Conservation (phyloP, 2,113 vertebrate species). For the Ochotona curzoniae region DNA sequence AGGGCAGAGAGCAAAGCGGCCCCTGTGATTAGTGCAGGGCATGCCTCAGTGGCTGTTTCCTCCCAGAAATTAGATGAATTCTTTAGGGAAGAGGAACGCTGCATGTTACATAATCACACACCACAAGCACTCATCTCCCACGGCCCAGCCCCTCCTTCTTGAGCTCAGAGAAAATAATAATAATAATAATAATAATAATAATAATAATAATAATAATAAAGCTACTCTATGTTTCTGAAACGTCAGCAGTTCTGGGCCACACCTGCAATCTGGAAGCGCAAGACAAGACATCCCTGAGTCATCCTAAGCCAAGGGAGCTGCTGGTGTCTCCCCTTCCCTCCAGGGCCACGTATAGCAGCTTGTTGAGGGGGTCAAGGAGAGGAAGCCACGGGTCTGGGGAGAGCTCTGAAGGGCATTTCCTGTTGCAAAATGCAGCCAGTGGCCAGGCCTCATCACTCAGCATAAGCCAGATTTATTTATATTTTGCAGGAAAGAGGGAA, state of each 20-base stretch:
- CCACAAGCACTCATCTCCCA: constrained; percentile 19
- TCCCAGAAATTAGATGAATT: constrained; percentile 66
- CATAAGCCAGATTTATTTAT: constrained; percentile 81
- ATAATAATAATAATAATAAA: constrained; percentile 68
- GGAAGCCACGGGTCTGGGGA: not conserved
- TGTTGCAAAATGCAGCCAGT: not conserved
- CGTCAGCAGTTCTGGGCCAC: constrained; percentile 67
- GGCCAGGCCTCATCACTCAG: constrained; percentile 65
- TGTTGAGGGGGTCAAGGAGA: constrained; percentile 64
- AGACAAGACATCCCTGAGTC: not conserved
- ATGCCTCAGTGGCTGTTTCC: constrained; percentile 14
- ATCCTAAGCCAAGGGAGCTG: not conserved
- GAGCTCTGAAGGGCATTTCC: constrained; percentile 63
- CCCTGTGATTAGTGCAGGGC: constrained; percentile 43
- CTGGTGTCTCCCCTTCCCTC: not conserved
- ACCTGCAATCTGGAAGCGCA: constrained; percentile 58
- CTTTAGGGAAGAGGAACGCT: constrained; percentile 16
- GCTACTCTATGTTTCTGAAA: constrained; percentile 61
- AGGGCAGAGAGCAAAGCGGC: not conserved
- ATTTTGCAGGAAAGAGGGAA: constrained; percentile 80
- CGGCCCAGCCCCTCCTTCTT: not conserved
- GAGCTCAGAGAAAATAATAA: constrained; percentile 52
- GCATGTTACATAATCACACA: constrained; percentile 45
- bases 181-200: constrained; percentile 68
- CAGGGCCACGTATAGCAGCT: constrained; percentile 59